phyloP scores from a whole-genome alignment of 2,113 vertebrate genomes.

The Pelusios castaneus region DNA sequence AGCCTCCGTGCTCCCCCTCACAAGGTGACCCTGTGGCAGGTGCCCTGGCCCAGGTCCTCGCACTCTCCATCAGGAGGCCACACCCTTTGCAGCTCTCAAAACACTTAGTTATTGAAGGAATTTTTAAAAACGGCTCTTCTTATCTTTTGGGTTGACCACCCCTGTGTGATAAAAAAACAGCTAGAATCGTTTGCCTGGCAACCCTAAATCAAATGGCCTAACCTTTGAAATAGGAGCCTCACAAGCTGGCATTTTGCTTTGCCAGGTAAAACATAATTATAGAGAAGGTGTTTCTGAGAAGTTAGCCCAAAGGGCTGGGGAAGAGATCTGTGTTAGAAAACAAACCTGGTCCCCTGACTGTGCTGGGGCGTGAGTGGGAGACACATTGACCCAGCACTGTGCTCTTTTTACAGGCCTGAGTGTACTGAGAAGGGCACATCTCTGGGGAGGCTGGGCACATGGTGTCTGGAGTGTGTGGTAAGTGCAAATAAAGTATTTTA shows the following conservation, averaged over 20 bases:
- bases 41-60: no score
- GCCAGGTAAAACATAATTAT: neutral
- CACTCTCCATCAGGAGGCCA: no score
- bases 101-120: no score
- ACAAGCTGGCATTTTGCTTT: neutral
- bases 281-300: neutral
- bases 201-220: neutral
- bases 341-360: rapidly evolving
- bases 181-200: neutral
- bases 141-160: no score
- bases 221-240: neutral
- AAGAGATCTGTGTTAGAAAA: rapidly evolving
- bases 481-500: constrained; percentile 3
- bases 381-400: neutral
- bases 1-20: no score
- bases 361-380: rapidly evolving
- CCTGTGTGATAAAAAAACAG: neutral
- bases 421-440: neutral
- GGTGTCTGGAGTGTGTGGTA: constrained; percentile 77
- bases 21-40: no score
- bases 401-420: constrained; percentile 67
- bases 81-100: no score
- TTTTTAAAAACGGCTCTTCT: no score
- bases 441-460: constrained; percentile 23
- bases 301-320: rapidly evolving